These are phyloP conservation scores for Phalanger gymnotis DNA, from an alignment of 2,797 vertebrate species.

Conservation along the genomic window DNA sequence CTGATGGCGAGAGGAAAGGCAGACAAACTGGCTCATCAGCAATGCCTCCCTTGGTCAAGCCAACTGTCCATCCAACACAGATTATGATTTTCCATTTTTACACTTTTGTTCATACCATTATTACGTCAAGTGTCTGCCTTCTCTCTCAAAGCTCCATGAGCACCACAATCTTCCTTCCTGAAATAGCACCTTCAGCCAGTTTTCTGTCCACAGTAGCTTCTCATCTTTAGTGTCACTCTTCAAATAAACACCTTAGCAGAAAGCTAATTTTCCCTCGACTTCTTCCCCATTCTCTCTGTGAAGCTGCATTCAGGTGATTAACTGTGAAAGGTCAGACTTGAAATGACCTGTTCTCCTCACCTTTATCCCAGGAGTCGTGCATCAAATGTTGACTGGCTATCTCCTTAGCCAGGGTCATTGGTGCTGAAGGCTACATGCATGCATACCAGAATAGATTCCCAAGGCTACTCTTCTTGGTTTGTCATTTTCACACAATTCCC, in stretches of 20 bases:
- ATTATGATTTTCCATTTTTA: neutral
- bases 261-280: conserved; percentile 24
- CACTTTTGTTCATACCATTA: neutral
- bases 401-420: neutral
- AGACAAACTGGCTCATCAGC: neutral
- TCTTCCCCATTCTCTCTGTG: neutral
- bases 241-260: neutral
- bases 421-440: neutral
- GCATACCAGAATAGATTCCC: neutral
- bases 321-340: neutral
- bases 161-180: neutral
- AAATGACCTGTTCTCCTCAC: neutral
- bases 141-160: neutral
- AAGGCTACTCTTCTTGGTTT: neutral
- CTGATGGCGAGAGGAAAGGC: neutral
- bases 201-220: neutral
- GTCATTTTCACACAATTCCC: conserved; percentile 56
- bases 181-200: neutral
- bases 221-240: conserved; percentile 2
- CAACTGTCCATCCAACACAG: neutral
- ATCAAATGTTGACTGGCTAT: neutral
- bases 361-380: neutral
- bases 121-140: neutral
- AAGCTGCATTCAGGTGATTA: conserved; percentile 17
- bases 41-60: neutral